A percentile compares a stretch with the other conserved stretches of the same genome.
Evolutionary conservation across 2,888 invertebrate species (phyloP).

Genomic region (Nomada goodeniana): DNA sequence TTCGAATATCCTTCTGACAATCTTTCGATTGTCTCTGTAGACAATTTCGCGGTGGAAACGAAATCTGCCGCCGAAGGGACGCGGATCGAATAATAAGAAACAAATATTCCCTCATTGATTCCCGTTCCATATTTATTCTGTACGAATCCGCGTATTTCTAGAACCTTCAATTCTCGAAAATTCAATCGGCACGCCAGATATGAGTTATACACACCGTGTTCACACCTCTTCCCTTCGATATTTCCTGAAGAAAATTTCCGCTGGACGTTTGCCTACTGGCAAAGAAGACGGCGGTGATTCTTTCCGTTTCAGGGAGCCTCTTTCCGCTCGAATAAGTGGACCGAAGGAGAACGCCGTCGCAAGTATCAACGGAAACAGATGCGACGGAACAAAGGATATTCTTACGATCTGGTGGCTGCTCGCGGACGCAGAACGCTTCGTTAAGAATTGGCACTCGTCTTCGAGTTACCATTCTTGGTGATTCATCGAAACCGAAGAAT

Average conservation of each 20-base stretch:
- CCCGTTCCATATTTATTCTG: too few relatives aligned
- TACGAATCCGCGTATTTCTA: too few relatives aligned
- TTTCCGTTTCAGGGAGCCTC: constrained; percentile 32
- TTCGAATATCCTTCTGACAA: neutral
- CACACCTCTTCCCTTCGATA: neutral
- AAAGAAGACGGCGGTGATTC: constrained; percentile 37
- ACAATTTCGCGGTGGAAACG: too few relatives aligned
- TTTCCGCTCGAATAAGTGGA: constrained; percentile 35
- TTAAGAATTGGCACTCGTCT: constrained; percentile 41
- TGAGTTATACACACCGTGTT: neutral
- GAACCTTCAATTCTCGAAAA: neutral
- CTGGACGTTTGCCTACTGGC: constrained; percentile 46
- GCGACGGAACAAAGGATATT: constrained; percentile 11
- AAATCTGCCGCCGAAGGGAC: too few relatives aligned
- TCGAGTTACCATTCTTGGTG: neutral
- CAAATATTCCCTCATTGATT: too few relatives aligned
- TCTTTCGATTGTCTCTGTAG: neutral
- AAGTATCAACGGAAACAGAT: constrained; percentile 19
- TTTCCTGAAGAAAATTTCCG: neutral
- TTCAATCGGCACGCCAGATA: constrained; percentile 3
- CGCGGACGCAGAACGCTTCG: constrained; percentile 28
- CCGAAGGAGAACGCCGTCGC: neutral
- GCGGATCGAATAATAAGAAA: too few relatives aligned
- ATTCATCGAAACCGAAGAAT: neutral
- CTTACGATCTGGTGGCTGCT: constrained; percentile 13